Evolutionary conservation across 2,797 vertebrate genomes (phyloP).

Genomic region (Micropoecilia bifurca): DNA sequence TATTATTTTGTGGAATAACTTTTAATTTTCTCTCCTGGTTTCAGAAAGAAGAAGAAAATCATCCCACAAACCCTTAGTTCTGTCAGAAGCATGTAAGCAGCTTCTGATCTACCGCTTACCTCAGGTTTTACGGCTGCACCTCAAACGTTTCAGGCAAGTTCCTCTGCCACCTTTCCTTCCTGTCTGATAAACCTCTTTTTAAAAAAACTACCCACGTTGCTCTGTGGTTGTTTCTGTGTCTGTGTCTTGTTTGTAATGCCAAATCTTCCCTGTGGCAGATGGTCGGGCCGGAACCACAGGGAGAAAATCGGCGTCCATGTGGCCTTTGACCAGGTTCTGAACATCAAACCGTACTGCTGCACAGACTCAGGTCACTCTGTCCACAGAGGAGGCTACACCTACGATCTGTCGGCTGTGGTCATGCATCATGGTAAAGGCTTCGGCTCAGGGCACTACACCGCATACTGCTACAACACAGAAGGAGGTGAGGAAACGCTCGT

Average conservation of each 20-base stretch:
- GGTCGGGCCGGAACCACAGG: slow-evolving; percentile 98
- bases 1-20: neutral
- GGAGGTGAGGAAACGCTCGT: slow-evolving; percentile 87
- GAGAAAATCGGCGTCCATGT: slow-evolving; percentile 99
- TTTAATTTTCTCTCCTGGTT: slow-evolving; percentile 14
- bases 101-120: slow-evolving; percentile 99
- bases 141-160: slow-evolving; percentile 97
- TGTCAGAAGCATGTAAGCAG: slow-evolving; percentile 98
- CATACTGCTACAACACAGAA: slow-evolving; percentile 99
- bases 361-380: slow-evolving; percentile 88
- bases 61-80: slow-evolving; percentile 94
- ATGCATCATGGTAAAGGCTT: slow-evolving; percentile 99
- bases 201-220: neutral
- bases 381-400: slow-evolving; percentile 92
- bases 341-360: slow-evolving; percentile 99
- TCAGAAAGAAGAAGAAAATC: slow-evolving; percentile 94
- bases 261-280: slow-evolving; percentile 80
- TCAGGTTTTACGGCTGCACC: slow-evolving; percentile 99
- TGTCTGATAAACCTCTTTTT: too few species aligned
- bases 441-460: slow-evolving; percentile 99
- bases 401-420: slow-evolving; percentile 98
- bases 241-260: slow-evolving; percentile 15
- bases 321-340: slow-evolving; percentile 97
- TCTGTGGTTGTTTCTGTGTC: neutral
- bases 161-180: neutral